These are phyloP conservation scores for Leptodactylus fuscus DNA, from an alignment of 2,113 vertebrate genomes.

Conservation along the genomic window DNA sequence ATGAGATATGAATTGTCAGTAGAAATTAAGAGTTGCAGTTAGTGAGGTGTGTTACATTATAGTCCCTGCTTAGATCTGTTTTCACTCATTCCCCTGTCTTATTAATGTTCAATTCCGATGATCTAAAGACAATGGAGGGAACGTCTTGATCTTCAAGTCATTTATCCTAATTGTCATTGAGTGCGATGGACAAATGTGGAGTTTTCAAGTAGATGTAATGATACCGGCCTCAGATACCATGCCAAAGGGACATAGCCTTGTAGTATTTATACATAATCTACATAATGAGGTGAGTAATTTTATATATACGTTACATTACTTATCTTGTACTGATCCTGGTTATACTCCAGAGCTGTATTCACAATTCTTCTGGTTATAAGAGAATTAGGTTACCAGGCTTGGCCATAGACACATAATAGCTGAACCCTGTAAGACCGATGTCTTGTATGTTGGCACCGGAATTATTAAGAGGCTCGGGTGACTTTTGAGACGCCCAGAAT, in stretches of 20 bases:
- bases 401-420: no score
- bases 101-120: conserved; percentile 3
- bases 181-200: neutral
- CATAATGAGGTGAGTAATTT: neutral
- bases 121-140: conserved; percentile 9
- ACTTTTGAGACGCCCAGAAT: no score
- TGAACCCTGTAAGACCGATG: no score
- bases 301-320: neutral
- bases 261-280: neutral
- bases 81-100: neutral
- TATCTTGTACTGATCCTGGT: neutral
- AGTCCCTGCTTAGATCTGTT: neutral
- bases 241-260: neutral
- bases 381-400: no score
- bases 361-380: neutral
- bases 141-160: neutral
- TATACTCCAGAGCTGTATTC: neutral
- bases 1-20: conserved; percentile 42
- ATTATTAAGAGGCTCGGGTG: no score
- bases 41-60: conserved; percentile 26
- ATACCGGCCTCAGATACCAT: neutral
- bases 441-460: no score
- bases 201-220: neutral
- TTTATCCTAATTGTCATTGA: neutral
- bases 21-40: conserved; percentile 28